Conservation (phyloP, 2,797 vertebrate species). For the Platalea minor region DNA sequence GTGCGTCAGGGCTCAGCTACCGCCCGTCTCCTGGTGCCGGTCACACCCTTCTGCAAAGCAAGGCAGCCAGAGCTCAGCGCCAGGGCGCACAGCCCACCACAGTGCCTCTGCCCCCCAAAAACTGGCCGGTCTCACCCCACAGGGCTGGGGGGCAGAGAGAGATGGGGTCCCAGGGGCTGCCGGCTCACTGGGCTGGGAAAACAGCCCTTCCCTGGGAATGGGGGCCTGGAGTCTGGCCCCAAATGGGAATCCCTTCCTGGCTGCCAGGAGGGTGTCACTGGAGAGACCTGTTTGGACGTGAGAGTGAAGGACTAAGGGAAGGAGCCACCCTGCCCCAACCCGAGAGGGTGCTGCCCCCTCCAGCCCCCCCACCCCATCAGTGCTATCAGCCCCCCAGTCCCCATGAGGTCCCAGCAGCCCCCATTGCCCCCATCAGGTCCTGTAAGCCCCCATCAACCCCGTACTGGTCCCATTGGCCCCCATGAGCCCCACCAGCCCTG, state of each 20-base stretch:
- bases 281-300: rapidly evolving
- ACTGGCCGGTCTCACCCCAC: not conserved
- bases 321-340: rapidly evolving
- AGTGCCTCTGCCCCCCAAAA: too few species aligned
- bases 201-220: not conserved
- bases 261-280: not conserved
- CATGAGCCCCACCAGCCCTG: not conserved
- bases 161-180: not conserved
- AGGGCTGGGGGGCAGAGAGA: not conserved
- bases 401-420: not conserved
- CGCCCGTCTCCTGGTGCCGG: rapidly evolving
- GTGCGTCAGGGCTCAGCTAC: not conserved
- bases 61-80: not conserved
- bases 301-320: not conserved
- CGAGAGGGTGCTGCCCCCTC: not conserved
- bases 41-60: not conserved
- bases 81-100: rapidly evolving
- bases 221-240: not conserved
- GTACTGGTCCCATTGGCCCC: not conserved
- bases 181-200: not conserved
- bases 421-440: not conserved
- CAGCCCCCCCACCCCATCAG: not conserved
- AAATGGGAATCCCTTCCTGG: rapidly evolving
- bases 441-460: not conserved
- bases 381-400: not conserved